A percentile compares a stretch with the other conserved stretches of the same genome.
phyloP scores from a whole-genome alignment of 2,113 vertebrate species.

The Microtus oregoni region DNA sequence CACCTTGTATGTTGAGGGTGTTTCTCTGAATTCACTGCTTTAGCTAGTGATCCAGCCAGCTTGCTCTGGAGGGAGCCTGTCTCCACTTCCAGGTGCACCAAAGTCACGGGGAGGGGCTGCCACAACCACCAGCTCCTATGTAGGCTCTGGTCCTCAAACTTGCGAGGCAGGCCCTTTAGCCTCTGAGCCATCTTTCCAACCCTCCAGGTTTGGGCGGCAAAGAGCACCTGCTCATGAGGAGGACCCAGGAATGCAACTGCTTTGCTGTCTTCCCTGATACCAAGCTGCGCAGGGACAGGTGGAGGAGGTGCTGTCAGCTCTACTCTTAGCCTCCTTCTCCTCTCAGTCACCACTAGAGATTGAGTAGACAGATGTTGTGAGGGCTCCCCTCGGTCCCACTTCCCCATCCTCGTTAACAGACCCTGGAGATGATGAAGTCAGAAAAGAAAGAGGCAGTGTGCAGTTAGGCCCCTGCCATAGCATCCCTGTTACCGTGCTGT shows the following conservation, averaged over 20 bases:
- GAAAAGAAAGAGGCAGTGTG: accelerated
- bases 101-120: not conserved
- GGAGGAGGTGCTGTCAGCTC: no score
- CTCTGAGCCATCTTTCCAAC: not conserved
- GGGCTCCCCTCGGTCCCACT: not conserved
- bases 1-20: not conserved
- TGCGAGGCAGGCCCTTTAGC: not conserved
- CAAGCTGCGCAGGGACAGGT: not conserved
- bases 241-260: not conserved
- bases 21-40: not conserved
- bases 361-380: accelerated
- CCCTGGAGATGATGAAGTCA: not conserved
- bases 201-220: not conserved
- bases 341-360: not conserved
- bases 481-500: not conserved
- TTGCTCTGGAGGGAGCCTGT: not conserved
- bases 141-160: not conserved
- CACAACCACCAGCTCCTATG: not conserved
- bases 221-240: not conserved
- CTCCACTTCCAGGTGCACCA: not conserved
- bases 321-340: not conserved
- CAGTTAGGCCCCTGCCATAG: not conserved
- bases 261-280: accelerated
- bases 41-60: not conserved
- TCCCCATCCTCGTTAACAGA: not conserved